Evolutionary conservation across 2,797 vertebrate species (phyloP).

Genomic region (Hybognathus amarus): DNA sequence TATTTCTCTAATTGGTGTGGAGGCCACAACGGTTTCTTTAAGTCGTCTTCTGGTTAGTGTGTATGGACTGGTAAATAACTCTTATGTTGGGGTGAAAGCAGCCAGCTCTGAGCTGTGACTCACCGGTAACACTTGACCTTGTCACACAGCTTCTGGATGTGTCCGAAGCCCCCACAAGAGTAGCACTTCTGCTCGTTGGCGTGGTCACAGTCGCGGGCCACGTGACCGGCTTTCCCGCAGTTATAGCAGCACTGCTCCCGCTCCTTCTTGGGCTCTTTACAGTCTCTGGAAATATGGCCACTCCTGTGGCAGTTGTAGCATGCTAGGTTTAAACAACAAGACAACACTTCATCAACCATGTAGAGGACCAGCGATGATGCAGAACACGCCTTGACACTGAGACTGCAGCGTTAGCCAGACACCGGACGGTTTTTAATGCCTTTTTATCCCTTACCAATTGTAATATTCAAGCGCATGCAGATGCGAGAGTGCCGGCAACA

Average conservation of each 20-base stretch:
- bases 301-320: constrained; percentile 99
- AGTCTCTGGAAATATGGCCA: constrained; percentile 98
- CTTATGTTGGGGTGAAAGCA: not conserved
- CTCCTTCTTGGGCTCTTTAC: constrained; percentile 98
- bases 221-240: constrained; percentile 95
- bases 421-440: too few species aligned
- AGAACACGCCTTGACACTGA: too few species aligned
- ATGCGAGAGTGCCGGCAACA: too few species aligned
- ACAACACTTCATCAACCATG: not conserved
- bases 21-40: not conserved
- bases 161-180: constrained; percentile 95
- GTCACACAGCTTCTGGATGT: constrained; percentile 98
- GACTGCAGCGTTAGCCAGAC: too few species aligned
- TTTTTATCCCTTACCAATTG: too few species aligned
- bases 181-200: constrained; percentile 99
- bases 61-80: not conserved
- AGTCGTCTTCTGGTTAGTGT: not conserved
- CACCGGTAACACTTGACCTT: constrained; percentile 99
- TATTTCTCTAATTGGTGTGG: too few species aligned
- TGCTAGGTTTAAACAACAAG: constrained; percentile 74
- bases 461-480: too few species aligned
- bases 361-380: not conserved
- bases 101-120: constrained; percentile 39
- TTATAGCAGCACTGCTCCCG: constrained; percentile 97
- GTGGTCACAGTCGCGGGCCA: constrained; percentile 96